Base-by-base conservation (phyloP, 2,113 vertebrate genomes). In the Fulica atra region DNA sequence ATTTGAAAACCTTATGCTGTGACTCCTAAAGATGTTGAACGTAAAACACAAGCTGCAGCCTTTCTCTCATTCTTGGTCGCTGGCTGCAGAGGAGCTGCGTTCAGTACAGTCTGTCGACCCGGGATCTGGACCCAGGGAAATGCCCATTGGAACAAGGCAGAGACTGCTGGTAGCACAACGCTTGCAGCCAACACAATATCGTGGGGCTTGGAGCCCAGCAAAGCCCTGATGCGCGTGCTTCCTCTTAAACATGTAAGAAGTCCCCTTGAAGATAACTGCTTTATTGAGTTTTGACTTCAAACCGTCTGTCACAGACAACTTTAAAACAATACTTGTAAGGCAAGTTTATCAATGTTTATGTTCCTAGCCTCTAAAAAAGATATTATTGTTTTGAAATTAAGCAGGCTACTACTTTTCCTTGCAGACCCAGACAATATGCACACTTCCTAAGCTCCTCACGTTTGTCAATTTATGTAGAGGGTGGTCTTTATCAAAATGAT, bases 321-420 rank as follows among this genome's bases (percentile, higher is more conserved):
- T 85, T 57, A 71, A 84, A 81, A 91, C 81, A 94, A 82, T 68
- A 93, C 94, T 80, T 86, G 19, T 80, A 77, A 46, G 56, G 33
- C 36, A 70, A 61, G 40, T 73, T 82, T 95, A 46, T 82, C 59
- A 50, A 46, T 82, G 63, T 87, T 87, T 89, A 57, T 90, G n/a
- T 61, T 85, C 28, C 66, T 54, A 63, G 33, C 50, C 21, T 28
- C 42, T 24, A 14, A 16, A 13, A 36, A 18, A 57, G 83, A 51
- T 51, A 71, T 51, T 86, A 29, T 36, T 61, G 20, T 54, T 82
- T 80, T 89, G 70, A 95, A 72, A 87, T 69, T 85, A 70, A 94
- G 25, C 59, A 95, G 87, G n/a, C 81, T 36, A 17, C 64, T 70
- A 66, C 38, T 84, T 40, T 71, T n/a, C 24, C 10, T 3, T 69